phyloP scores from a whole-genome alignment of 2,113 vertebrate genomes.

The Archilochus colubris region DNA sequence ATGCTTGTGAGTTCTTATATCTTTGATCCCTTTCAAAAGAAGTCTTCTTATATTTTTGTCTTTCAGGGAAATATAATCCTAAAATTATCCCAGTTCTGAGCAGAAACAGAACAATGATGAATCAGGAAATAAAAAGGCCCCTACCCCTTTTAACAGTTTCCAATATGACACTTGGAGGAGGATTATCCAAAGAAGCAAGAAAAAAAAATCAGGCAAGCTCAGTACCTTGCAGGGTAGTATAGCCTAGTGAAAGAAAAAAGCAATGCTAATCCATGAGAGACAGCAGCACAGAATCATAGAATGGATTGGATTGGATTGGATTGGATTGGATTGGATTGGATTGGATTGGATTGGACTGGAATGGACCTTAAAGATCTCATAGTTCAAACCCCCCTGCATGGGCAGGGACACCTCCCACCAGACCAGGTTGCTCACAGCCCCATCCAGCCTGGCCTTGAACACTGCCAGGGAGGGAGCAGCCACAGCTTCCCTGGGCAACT shows the following conservation, averaged over 20 bases:
- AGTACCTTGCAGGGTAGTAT: background rate
- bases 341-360: no score
- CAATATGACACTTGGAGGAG: background rate
- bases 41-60: background rate
- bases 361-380: no score
- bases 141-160: background rate
- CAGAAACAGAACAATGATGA: background rate
- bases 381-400: no score
- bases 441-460: no score
- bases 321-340: no score
- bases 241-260: background rate
- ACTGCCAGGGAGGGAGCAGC: no score
- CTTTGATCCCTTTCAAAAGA: background rate
- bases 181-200: background rate
- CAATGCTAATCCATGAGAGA: background rate
- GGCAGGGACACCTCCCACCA: no score
- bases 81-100: background rate
- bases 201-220: background rate
- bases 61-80: background rate
- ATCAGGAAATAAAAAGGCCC: background rate
- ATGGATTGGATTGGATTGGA: no score
- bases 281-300: background rate
- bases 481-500: no score
- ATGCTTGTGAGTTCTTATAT: background rate
- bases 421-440: no score